phyloP scores from a whole-genome alignment of 2,113 vertebrate species.

The Typhlomys cinereus region DNA sequence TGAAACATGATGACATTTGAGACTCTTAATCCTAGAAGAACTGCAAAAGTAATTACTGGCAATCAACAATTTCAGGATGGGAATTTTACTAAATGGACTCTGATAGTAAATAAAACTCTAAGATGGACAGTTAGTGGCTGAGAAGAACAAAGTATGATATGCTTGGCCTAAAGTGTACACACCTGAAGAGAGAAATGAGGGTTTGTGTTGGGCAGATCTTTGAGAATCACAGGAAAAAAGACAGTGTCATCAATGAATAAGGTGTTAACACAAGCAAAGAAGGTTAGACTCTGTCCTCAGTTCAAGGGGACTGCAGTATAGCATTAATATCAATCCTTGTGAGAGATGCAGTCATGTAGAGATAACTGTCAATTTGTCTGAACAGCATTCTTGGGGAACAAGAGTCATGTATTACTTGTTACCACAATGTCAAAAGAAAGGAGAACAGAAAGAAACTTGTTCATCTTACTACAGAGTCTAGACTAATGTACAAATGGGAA shows the following conservation, averaged over 20 bases:
- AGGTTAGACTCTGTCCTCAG: no score
- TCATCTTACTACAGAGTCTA: not conserved
- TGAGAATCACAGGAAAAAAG: no score
- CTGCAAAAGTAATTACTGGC: not conserved
- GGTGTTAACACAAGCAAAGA: no score
- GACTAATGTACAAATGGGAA: not conserved
- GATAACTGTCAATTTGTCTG: not conserved
- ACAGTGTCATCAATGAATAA: no score
- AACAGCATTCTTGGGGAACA: not conserved
- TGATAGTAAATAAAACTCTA: not conserved
- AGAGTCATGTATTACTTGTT: not conserved
- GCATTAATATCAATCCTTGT: not conserved
- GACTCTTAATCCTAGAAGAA: not conserved
- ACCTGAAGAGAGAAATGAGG: not conserved
- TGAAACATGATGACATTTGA: not conserved
- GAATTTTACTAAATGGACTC: not conserved
- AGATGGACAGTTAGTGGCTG: not conserved
- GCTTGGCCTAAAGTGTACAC: no score
- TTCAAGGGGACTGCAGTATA: not conserved
- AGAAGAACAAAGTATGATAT: not conserved
- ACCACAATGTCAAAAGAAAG: not conserved
- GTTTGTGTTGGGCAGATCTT: no score
- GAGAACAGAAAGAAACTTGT: not conserved
- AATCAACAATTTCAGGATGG: not conserved
- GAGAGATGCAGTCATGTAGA: not conserved